Conservation (phyloP, 92 coral and sea anemone species). For the Bergia sp. region DNA sequence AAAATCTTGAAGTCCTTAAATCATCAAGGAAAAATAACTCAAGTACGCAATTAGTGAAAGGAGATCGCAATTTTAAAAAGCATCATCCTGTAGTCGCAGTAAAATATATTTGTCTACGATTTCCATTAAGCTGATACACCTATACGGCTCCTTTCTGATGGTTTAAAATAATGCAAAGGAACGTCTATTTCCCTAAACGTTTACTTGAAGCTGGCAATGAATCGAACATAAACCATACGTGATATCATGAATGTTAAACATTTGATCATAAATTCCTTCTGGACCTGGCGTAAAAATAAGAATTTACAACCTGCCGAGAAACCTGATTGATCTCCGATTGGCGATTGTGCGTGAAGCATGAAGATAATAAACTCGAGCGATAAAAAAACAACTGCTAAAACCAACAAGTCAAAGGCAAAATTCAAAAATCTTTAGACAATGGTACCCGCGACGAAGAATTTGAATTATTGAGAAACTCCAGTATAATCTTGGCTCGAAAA, state of each 20-base stretch:
- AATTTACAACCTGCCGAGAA: neutral
- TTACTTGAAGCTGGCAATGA: neutral
- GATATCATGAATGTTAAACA: neutral
- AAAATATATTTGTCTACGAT: neutral
- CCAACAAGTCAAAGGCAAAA: neutral
- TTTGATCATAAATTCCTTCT: slow-evolving; percentile 10
- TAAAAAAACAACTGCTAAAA: neutral
- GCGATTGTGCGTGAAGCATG: neutral
- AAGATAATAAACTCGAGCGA: neutral
- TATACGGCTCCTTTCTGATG: neutral
- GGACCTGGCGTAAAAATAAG: neutral
- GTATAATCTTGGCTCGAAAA: neutral
- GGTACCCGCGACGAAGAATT: neutral
- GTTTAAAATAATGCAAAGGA: neutral
- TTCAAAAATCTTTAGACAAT: neutral
- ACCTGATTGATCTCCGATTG: slow-evolving; percentile 30
- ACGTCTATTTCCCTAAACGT: neutral
- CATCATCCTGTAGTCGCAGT: neutral
- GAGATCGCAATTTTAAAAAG: neutral
- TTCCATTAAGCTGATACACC: neutral
- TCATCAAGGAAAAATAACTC: neutral
- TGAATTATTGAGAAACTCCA: slow-evolving; percentile 3
- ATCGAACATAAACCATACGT: neutral
- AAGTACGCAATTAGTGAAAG: slow-evolving; percentile 31
- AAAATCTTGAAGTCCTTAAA: slow-evolving; percentile 6